phyloP scores from a whole-genome alignment of 2,113 vertebrate genomes.

The Cyanoderma ruficeps region DNA sequence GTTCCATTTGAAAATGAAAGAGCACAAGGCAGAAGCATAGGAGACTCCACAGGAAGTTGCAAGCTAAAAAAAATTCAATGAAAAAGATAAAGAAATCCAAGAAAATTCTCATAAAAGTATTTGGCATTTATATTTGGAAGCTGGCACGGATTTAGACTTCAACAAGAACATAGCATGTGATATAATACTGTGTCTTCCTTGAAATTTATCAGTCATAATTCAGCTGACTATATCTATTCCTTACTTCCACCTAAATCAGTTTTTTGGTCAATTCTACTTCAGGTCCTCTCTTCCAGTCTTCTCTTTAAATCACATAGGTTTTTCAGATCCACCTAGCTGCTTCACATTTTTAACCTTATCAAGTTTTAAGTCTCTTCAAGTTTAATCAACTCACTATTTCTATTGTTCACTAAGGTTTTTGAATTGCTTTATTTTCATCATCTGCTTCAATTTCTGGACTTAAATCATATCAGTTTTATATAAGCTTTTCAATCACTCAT shows the following conservation, averaged over 20 bases:
- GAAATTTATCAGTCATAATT: not conserved
- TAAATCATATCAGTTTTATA: slow-evolving; percentile 43
- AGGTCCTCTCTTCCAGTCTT: not conserved
- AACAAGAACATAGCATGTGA: not conserved
- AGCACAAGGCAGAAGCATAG: not conserved
- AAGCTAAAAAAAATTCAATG: not conserved
- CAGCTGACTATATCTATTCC: not conserved
- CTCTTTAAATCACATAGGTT: not conserved
- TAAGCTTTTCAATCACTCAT: slow-evolving; percentile 43
- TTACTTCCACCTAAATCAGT: not conserved
- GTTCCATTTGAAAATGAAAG: not conserved
- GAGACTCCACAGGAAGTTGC: not conserved
- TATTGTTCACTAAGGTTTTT: slow-evolving; percentile 6
- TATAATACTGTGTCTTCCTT: not conserved
- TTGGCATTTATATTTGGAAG: not conserved
- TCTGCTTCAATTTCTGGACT: slow-evolving; percentile 18
- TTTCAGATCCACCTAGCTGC: not conserved
- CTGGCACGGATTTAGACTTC: not conserved
- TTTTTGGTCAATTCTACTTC: not conserved
- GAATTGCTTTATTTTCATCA: slow-evolving; percentile 23
- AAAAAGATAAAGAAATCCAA: not conserved
- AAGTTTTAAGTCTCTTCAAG: slow-evolving; percentile 1
- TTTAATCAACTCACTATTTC: slow-evolving; percentile 18
- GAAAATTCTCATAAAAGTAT: not conserved
- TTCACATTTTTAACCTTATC: not conserved